These are phyloP conservation scores for Mactromeris polynyma DNA, from an alignment of 2,888 invertebrate species.

Conservation along the genomic window DNA sequence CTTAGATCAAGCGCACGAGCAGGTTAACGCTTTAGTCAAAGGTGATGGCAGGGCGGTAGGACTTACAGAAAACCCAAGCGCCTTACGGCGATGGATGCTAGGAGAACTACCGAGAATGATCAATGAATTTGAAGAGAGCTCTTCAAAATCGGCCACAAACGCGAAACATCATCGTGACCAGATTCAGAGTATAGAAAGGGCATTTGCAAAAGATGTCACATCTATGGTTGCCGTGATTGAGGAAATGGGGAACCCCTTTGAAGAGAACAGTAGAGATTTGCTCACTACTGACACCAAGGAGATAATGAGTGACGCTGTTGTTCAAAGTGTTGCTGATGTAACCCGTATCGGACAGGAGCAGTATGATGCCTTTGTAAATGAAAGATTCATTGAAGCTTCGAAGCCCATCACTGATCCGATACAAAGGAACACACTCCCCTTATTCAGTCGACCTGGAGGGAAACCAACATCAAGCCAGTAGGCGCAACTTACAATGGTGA, in stretches of 20 bases:
- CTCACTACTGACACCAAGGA: background rate
- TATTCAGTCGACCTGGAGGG: background rate
- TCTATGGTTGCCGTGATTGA: background rate
- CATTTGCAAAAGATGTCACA: background rate
- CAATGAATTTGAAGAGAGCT: constrained; percentile 26
- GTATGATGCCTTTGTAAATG: no score
- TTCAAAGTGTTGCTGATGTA: no score
- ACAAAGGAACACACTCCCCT: no score
- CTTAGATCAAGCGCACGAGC: constrained; percentile 72
- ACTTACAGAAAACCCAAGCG: constrained; percentile 71
- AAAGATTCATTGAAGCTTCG: no score
- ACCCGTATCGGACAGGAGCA: no score
- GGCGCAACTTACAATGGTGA: background rate
- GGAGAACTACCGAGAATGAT: constrained; percentile 56
- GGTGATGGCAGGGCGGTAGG: constrained; percentile 74
- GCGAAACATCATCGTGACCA: background rate
- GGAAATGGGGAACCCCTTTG: background rate
- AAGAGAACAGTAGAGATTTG: background rate
- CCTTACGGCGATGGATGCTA: constrained; percentile 73
- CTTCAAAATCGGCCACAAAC: no score
- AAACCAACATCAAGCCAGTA: background rate
- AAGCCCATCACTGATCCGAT: no score
- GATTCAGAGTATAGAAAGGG: background rate
- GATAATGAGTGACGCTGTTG: background rate
- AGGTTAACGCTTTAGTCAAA: constrained; percentile 74